phyloP scores from a whole-genome alignment of 2,113 vertebrate species.

The Trichechus manatus region DNA sequence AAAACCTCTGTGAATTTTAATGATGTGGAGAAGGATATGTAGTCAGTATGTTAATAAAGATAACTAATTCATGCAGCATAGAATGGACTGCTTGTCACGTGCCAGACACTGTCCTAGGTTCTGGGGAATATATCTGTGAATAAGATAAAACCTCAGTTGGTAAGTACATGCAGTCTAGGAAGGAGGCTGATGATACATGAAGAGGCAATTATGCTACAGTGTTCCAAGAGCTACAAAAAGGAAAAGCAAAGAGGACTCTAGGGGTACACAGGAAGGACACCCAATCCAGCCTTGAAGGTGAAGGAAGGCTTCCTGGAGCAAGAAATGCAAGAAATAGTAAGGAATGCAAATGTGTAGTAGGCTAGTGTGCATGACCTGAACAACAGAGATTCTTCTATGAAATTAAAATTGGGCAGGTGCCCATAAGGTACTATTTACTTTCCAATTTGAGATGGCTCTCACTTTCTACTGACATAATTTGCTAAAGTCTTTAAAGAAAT shows the following conservation, averaged over 20 bases:
- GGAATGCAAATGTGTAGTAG: background rate
- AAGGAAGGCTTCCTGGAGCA: background rate
- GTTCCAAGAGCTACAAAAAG: background rate
- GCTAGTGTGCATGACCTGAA: background rate
- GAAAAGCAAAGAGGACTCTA: background rate
- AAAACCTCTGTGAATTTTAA: background rate
- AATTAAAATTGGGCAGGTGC: background rate
- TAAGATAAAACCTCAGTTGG: background rate
- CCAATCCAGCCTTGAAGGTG: background rate
- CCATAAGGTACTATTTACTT: background rate
- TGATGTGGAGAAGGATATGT: background rate
- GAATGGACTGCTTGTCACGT: background rate
- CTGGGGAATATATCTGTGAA: background rate
- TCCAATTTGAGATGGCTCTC: background rate
- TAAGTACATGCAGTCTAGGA: background rate
- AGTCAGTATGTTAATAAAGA: background rate
- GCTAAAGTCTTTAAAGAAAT: conserved; percentile 46
- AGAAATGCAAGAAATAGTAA: background rate
- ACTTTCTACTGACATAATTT: background rate
- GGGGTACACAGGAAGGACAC: background rate
- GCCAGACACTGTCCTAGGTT: too few relatives aligned
- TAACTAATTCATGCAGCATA: background rate
- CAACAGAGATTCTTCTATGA: background rate
- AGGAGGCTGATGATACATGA: background rate
- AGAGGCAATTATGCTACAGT: background rate